Conservation (phyloP, 1,140 invertebrate species). For the Lucilia sericata region DNA sequence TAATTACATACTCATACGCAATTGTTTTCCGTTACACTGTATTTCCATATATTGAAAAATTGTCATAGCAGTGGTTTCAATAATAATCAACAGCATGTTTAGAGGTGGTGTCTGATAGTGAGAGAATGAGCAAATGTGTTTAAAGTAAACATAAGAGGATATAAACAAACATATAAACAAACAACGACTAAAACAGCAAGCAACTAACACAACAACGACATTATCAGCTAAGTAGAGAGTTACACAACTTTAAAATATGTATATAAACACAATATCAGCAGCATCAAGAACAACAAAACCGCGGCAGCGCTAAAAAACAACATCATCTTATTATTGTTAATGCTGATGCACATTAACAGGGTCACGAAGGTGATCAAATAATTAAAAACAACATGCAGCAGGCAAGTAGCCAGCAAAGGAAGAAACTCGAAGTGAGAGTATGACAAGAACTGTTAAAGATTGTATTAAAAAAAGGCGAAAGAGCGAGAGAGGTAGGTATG, state of each 20-base stretch:
- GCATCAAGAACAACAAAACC: not conserved
- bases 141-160: constrained; percentile 34
- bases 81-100: not conserved
- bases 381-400: not conserved
- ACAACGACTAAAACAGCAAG: not conserved
- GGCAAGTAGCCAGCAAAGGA: no score
- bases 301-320: not conserved
- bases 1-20: no score
- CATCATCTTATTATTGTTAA: not conserved
- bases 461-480: not conserved
- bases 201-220: not conserved
- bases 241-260: not conserved
- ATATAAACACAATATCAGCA: not conserved
- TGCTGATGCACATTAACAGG: not conserved
- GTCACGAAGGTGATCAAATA: constrained; percentile 26
- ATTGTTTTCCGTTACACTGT: no score
- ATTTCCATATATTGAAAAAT: no score
- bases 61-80: no score
- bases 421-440: no score
- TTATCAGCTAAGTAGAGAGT: not conserved
- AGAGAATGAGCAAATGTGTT: constrained; percentile 36
- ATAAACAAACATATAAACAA: not conserved
- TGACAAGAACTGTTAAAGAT: no score
- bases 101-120: not conserved
- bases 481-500: not conserved